Evolutionary conservation across 1,140 invertebrate species (phyloP), one percentile per base, ranked within the genome.

Genomic region (Paralvinella palmiformis): DNA sequence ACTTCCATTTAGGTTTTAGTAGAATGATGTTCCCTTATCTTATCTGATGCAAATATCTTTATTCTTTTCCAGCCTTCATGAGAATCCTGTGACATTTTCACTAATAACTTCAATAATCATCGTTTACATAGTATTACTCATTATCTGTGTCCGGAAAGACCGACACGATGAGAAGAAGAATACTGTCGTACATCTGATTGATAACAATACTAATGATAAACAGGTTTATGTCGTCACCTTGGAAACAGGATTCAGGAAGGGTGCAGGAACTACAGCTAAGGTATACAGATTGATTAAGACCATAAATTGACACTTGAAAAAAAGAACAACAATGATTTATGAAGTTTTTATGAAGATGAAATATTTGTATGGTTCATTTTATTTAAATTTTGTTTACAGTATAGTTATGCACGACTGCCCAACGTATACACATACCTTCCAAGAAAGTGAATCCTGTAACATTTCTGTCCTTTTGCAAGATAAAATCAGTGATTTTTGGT

Each of bases 141-240:
- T 82, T 3, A 75, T 80, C 62, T 81, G 82, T 29, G 68, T 81
- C 13, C 68, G 67, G 32, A 71, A 79, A 63, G 84, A 85, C 69
- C 68, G 71, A 31, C 80, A 81, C 62, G 82, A 84, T 63, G 65
- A 72, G 41, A 70, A 63, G 53, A 75, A 77, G 63, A 24, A 24
- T 4, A 22, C n/a, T 22, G 70, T 76, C 41, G 68, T 75, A 6
- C 75, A 73, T 41, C 72, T 81, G 15, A 67, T 70, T 22, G 80
- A 81, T 67, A 81, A 81, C 64, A 59, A 69, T 6, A 56, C 72
- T 20, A 65, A 70, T 27, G 77, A 81, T 61, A 65, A 68, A 55
- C 76, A 80, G 61, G 70, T 72, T 22, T 81, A 80, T 70, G 71
- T 79, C 57, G 68, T 81, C 27, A 73, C 73, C n/a, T 61, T 81